Evolutionary conservation across 64 coral and sea anemone species (phyloP).

Genomic region (Pocillopora verrucosa): DNA sequence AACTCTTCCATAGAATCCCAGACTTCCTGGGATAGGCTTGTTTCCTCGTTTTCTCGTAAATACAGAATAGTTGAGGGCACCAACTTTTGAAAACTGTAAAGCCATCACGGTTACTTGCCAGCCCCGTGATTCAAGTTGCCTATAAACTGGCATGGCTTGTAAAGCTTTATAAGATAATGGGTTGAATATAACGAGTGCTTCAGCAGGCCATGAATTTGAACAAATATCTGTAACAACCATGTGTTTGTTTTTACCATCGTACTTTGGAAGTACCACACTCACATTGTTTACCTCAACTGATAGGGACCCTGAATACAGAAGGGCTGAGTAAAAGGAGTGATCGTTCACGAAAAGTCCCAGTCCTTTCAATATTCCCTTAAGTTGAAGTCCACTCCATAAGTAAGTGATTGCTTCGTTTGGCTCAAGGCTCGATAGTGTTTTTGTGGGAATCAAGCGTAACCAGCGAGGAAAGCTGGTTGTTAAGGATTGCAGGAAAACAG

Average conservation of each 20-base stretch:
- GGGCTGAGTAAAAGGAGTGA: constrained; percentile 1
- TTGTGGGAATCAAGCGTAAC: constrained; percentile 2
- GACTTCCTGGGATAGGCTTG: background rate
- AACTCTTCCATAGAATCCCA: constrained; percentile 34
- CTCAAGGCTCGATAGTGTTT: background rate
- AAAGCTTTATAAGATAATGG: constrained; percentile 15
- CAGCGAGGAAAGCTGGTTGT: constrained; percentile 24
- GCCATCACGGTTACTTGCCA: constrained; percentile 12
- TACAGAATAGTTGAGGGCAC: background rate
- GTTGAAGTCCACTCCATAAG: constrained; percentile 34
- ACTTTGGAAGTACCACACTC: constrained; percentile 6
- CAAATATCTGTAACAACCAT: constrained; percentile 43
- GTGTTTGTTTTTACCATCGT: background rate
- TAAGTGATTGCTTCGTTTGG: constrained; percentile 17
- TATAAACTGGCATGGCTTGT: constrained; percentile 10
- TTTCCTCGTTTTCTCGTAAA: background rate
- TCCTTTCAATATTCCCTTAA: constrained; percentile 1
- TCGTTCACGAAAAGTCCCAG: background rate
- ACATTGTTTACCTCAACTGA: background rate
- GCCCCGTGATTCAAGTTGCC: background rate
- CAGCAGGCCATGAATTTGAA: background rate
- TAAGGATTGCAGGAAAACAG: constrained; percentile 17
- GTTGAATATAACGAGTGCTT: constrained; percentile 26
- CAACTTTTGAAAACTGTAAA: constrained; percentile 25
- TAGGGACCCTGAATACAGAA: constrained; percentile 4